Conservation (phyloP, 2,888 invertebrate species). For the Lasius fuliginosus region DNA sequence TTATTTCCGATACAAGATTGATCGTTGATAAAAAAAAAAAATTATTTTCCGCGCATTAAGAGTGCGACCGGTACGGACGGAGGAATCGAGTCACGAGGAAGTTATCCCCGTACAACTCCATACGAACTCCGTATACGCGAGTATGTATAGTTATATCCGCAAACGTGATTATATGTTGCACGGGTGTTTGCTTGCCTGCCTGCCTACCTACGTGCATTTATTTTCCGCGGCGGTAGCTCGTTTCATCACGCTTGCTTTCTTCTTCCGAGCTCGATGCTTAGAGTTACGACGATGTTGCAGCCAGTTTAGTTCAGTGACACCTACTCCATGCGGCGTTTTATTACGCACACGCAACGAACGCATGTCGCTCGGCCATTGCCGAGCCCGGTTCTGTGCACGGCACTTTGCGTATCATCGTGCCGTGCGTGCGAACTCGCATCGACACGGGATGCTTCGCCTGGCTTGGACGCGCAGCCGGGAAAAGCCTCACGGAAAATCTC, state of each 20-base stretch:
- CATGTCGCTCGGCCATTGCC: conserved; percentile 26
- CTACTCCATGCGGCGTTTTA: conserved; percentile 57
- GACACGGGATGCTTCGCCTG: conserved; percentile 36
- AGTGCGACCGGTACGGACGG: background rate
- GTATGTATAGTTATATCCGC: conserved; percentile 30
- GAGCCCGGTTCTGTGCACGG: conserved; percentile 24
- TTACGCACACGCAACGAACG: conserved; percentile 65
- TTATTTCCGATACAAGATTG: background rate
- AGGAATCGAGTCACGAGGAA: background rate
- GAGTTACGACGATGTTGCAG: conserved; percentile 42
- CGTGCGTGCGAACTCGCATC: conserved; percentile 48
- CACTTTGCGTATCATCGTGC: conserved; percentile 50
- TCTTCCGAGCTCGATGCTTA: conserved; percentile 50
- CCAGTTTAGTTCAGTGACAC: conserved; percentile 72
- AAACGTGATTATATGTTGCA: conserved; percentile 43
- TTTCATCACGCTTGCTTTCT: conserved; percentile 70
- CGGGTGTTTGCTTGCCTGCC: background rate
- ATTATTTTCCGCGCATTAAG: background rate
- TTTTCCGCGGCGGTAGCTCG: conserved; percentile 60
- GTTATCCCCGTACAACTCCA: background rate
- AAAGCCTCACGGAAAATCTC: conserved; percentile 43
- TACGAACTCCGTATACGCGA: conserved; percentile 10
- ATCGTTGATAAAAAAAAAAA: background rate
- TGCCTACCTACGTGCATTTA: conserved; percentile 46
- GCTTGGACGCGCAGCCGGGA: conserved; percentile 24